Conservation (phyloP, 2,888 invertebrate species). For the Xestobium rufovillosum region DNA sequence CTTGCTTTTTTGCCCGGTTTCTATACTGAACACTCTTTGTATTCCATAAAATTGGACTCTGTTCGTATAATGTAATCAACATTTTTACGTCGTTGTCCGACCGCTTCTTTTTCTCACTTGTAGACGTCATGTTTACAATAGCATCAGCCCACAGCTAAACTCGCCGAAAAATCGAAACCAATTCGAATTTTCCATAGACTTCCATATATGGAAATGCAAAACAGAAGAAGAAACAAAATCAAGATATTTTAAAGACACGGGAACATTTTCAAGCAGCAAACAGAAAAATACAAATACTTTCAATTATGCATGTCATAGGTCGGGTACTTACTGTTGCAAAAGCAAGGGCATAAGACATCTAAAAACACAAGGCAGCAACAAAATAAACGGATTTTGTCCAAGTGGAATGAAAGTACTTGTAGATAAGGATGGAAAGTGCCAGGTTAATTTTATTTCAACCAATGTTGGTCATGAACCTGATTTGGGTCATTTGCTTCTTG, state of each 20-base stretch:
- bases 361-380: conserved; percentile 9
- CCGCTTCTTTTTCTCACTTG: no score
- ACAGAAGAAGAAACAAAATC: conserved; percentile 9
- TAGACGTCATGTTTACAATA: no score
- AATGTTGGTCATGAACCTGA: conserved; percentile 16
- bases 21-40: no score
- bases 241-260: conserved; percentile 6
- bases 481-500: conserved; percentile 17
- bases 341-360: conserved; percentile 13
- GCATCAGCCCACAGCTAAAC: no score
- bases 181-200: no score
- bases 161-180: no score
- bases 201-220: conserved; percentile 9
- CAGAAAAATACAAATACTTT: no score
- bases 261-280: not conserved
- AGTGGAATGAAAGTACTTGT: conserved; percentile 9
- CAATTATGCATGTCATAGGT: conserved; percentile 19
- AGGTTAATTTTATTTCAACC: no score
- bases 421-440: conserved; percentile 10
- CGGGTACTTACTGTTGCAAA: conserved; percentile 1
- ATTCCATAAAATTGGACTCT: no score
- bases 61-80: no score
- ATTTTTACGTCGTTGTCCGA: no score
- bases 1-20: no score
- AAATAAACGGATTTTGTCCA: conserved; percentile 16